phyloP scores from a whole-genome alignment of 2,888 invertebrate genomes.

The Pocota personata region DNA sequence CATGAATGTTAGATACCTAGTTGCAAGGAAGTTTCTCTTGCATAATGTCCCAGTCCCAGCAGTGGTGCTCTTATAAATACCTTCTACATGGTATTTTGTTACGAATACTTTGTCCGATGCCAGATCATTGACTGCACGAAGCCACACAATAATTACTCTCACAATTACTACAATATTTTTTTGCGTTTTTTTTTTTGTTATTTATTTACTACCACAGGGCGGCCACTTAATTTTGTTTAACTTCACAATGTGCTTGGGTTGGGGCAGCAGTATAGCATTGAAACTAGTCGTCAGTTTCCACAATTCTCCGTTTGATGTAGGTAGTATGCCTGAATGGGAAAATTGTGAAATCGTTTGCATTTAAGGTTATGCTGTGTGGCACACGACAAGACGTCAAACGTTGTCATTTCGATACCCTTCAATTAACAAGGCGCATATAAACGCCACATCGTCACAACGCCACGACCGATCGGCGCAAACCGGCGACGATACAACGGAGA shows the following conservation, averaged over 20 bases:
- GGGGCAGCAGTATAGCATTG: background rate
- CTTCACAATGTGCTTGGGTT: background rate
- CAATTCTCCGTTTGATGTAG: slow-evolving; percentile 33
- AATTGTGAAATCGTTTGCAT: slow-evolving; percentile 67
- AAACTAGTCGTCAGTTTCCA: no score
- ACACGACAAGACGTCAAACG: slow-evolving; percentile 56
- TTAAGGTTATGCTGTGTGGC: slow-evolving; percentile 26
- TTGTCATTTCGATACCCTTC: slow-evolving; percentile 67
- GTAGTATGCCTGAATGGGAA: slow-evolving; percentile 30
- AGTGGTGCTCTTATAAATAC: slow-evolving; percentile 23
- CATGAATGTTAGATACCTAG: no score
- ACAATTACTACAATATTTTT: slow-evolving; percentile 45
- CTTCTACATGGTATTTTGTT: slow-evolving; percentile 47
- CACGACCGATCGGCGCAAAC: background rate
- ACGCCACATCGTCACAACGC: slow-evolving; percentile 35
- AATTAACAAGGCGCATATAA: slow-evolving; percentile 66
- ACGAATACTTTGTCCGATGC: slow-evolving; percentile 45
- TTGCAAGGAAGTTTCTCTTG: slow-evolving; percentile 58
- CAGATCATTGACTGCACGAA: slow-evolving; percentile 61
- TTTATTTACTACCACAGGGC: slow-evolving; percentile 60
- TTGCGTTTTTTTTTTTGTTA: slow-evolving; percentile 8
- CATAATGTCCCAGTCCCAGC: slow-evolving; percentile 47
- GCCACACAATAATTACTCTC: slow-evolving; percentile 61
- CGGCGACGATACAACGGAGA: slow-evolving; percentile 3
- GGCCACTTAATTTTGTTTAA: slow-evolving; percentile 58